Evolutionary conservation across 2,888 invertebrate species (phyloP), one percentile per base, ranked within the genome.

Genomic region (Thera obeliscata): DNA sequence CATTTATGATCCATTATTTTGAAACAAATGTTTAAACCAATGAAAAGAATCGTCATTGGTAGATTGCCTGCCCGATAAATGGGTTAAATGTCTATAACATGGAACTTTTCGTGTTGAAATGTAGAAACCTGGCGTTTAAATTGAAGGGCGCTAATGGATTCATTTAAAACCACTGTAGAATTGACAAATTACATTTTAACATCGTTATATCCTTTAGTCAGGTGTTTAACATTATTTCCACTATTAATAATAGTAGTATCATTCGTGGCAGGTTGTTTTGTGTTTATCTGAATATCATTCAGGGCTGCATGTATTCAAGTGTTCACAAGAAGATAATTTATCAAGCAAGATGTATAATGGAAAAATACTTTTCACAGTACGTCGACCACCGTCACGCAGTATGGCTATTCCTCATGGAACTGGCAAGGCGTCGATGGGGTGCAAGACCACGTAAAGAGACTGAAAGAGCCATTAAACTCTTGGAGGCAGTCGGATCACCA

Each of bases 361-460:
- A 52, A 2, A 43, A 38, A 56, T 38, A 56, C 7, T n/a, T 52
- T 58, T 48, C 63, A 11, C 77, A 94, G 94, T 84, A 84, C 54
- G 43, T 62, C 11, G 76, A 81, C 0, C 82, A 91, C 69, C 87
- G 86, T 3, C 87, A 93, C 56, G 73, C 80, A 52, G 93, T 95
- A n/a, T 96, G 96, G 96, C 84, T 96, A 33, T 93, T 96, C 66
- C 85, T 96, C 33, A 96, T 95, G 90, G 96, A 96, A 79, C 88
- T 96, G 74, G 96, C 96, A 59, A 94, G 95, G 56, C 91, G 96
- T 1, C 94, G 95, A 57, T 96, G 94, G 94, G 85, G 87, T 2
- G 87, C 91, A 0, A 73, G 93, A 56, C 68, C 87, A 0, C 78
- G 91, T 8, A 80, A 73, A 4, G 91, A 92, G 69, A 73, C 81